Evolutionary conservation across 2,113 vertebrate genomes (phyloP), one percentile per base, ranked within the genome.

Genomic region (Labeo catla): DNA sequence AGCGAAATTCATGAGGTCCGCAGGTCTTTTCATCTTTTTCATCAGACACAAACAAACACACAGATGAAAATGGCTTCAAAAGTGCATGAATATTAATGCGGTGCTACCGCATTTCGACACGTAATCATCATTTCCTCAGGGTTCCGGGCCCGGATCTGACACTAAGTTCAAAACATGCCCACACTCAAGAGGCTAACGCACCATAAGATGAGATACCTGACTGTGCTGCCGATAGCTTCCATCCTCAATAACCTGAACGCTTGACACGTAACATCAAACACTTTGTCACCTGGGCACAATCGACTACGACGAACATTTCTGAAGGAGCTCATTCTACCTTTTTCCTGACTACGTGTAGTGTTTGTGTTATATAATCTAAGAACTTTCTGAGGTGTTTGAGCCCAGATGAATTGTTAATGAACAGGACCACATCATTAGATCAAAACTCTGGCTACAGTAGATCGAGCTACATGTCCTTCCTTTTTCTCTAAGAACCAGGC

Each of bases 11-110:
- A 88, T 99, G 97, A 92, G 98, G 97, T 49, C 97, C 98, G 81
- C 98, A 99, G 4, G 98, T 99, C 95, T 99, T 99, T 95, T 99
- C 99, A 95, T 99, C 98, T 99, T 95, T 88, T 93, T 90, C 86
- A 95, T 95, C 90, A 92, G 87, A 88, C 90, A 91, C 91, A 94
- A 93, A 94, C 93, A 94, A 93, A 94, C 92, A 94, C 6, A 36
- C 87, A 92, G 89, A 94, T 91, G 91, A 93, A 94, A 93, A 93
- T 88, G 90, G 89, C 91, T 93, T 94, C 92, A 93, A 92, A 94
- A 90, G 68, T 79, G 88, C 90, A 93, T 93, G 92, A 94, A 94
- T 94, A 94, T 95, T 92, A 93, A 95, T 93, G 73, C 49, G 59
- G 89, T 70, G 91, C 91, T 87, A 79, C 87, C 89, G 47, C 82